Conservation (phyloP, 1,140 invertebrate species). For the Belonocnema kinseyi region DNA sequence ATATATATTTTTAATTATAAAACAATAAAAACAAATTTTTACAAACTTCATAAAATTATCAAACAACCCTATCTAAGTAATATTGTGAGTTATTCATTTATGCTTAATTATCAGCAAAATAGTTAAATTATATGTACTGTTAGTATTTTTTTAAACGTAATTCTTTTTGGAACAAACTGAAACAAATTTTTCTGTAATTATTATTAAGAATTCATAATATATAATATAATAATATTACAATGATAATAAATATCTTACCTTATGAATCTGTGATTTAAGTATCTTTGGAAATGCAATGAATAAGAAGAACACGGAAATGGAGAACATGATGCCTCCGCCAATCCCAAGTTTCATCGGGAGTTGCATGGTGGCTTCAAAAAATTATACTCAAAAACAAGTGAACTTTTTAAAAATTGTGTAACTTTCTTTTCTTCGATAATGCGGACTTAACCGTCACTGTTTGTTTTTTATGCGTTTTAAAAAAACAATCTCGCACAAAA, state of each 20-base stretch:
- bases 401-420: not conserved
- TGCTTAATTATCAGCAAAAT: too few species aligned
- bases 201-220: not conserved
- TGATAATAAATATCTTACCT: slow-evolving; percentile 41
- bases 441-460: not conserved
- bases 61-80: too few species aligned
- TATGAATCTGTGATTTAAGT: slow-evolving; percentile 43
- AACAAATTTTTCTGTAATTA: too few species aligned
- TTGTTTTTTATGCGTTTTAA: not conserved
- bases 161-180: too few species aligned
- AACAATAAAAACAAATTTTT: too few species aligned
- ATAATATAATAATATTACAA: not conserved
- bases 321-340: slow-evolving; percentile 39
- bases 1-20: too few species aligned
- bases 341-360: slow-evolving; percentile 43
- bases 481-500: not conserved
- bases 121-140: too few species aligned
- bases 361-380: slow-evolving; percentile 40
- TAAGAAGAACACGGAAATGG: slow-evolving; percentile 48
- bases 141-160: too few species aligned
- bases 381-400: slow-evolving; percentile 16
- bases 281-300: slow-evolving; percentile 49
- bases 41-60: too few species aligned
- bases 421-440: not conserved
- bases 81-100: too few species aligned